Base-by-base conservation (phyloP, 2,113 vertebrate genomes). In the Salminus brasiliensis region DNA sequence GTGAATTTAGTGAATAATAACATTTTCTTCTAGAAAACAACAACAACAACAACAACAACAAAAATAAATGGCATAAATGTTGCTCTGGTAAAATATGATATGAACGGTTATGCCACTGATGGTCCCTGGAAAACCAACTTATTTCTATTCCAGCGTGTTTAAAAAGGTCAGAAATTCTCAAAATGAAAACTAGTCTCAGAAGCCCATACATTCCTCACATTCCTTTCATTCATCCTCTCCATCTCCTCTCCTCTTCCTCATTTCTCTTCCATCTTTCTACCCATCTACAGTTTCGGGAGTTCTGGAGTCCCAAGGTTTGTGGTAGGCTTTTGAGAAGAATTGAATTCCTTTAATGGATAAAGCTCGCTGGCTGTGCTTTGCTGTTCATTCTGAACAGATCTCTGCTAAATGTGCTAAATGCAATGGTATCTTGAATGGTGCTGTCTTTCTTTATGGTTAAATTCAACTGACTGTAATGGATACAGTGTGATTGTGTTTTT, bases 261-360 rank as follows among this genome's bases (percentile, higher is more conserved):
- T 87, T 73, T 86, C 85, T 85, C 83, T 85, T 74, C 86, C 87
- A 83, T 91, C 88, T 81, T 75, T 84, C 85, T 89, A 86, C 88
- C 74, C 84, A 83, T 84, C 88, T 80, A 70, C 87, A 84, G 88
- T 91, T 88, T 87, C 91, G 93, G 92, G 93, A 94, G 88, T 89
- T 81, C 90, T 83, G 91, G 92, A 74, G 88, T 74, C 85, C 81
- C 89, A 62, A 94, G 93, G 93, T 94, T 93, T 91, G 93, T 93
- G 89, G 84, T 81, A 70, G 76, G 55, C 65, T 74, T 80, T 76
- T 79, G 78, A 52, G 27, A 70, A 47, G 34, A 73, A 55, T 66
- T 53, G 27, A 59, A 76, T 66, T 71, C 29, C 29, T 65, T 68
- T 65, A 43, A 29, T 72, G 66, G 29, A 59, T 73, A 68, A 41